Evolutionary conservation across 2,888 invertebrate genomes (phyloP).

Genomic region (Ennomos erosarius): DNA sequence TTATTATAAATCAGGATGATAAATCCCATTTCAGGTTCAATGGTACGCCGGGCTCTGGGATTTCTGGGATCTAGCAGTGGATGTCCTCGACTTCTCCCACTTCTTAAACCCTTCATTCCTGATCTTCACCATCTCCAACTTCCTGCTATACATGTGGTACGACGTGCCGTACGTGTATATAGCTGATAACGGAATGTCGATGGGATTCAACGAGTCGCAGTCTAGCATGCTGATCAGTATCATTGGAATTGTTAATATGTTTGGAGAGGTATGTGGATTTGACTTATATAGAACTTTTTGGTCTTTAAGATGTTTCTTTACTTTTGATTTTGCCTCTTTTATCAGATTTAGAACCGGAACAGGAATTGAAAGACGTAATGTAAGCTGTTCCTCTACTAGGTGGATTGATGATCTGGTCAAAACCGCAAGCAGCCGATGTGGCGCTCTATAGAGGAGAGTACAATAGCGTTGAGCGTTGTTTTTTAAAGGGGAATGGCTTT

Average conservation of each 20-base stretch:
- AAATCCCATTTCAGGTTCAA: constrained; percentile 73
- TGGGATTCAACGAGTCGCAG: constrained; percentile 89
- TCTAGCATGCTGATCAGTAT: constrained; percentile 93
- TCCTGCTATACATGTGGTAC: constrained; percentile 96
- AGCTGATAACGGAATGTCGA: constrained; percentile 90
- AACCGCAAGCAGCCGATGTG: too few relatives aligned
- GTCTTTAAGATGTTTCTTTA: too few relatives aligned
- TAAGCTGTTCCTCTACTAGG: too few relatives aligned
- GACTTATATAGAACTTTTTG: too few relatives aligned
- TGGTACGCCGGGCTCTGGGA: constrained; percentile 91
- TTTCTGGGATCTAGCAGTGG: constrained; percentile 90
- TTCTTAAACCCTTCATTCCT: constrained; percentile 90
- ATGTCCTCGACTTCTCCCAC: constrained; percentile 93
- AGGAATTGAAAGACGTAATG: too few relatives aligned
- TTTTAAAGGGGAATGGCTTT: too few relatives aligned
- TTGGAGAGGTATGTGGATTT: constrained; percentile 89
- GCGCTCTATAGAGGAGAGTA: too few relatives aligned
- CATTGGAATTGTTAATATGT: constrained; percentile 94
- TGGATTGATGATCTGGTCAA: too few relatives aligned
- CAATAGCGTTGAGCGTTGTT: too few relatives aligned
- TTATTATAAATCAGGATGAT: too few relatives aligned
- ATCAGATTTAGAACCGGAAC: too few relatives aligned
- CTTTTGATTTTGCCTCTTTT: too few relatives aligned
- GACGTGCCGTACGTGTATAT: constrained; percentile 97
- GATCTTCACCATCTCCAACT: constrained; percentile 94